Evolutionary conservation across 2,888 invertebrate genomes (phyloP).

Genomic region (Leptarthrus brevirostris): DNA sequence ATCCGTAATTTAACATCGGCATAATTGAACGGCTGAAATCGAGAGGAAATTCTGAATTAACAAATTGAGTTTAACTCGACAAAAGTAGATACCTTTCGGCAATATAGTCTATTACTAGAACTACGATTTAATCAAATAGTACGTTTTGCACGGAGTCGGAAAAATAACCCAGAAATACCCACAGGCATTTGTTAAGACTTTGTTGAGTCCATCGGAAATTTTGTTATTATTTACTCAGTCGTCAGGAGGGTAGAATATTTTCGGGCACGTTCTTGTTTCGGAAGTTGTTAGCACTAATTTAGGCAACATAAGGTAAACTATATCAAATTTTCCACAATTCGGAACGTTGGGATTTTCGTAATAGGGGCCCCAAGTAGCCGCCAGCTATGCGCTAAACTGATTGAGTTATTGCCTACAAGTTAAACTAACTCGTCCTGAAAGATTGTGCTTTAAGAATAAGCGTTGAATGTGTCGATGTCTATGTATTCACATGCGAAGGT

Average conservation of each 20-base stretch:
- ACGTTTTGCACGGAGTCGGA: neutral
- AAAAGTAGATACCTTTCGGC: neutral
- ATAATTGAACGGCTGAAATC: neutral
- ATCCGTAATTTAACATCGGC: too few species aligned
- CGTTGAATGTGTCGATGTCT: too few species aligned
- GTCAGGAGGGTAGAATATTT: neutral
- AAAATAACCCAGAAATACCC: neutral
- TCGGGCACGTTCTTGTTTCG: slow-evolving; percentile 11
- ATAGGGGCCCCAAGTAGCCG: neutral
- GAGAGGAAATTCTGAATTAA: neutral
- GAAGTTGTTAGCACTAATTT: slow-evolving; percentile 15
- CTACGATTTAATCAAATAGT: neutral
- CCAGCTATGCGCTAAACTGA: slow-evolving; percentile 12
- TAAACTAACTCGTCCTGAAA: slow-evolving; percentile 12
- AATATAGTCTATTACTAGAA: neutral
- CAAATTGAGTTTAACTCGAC: neutral
- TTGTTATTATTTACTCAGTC: slow-evolving; percentile 5
- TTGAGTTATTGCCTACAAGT: slow-evolving; percentile 26
- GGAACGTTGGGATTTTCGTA: neutral
- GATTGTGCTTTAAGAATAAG: neutral
- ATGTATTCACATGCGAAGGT: too few species aligned
- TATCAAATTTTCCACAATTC: slow-evolving; percentile 16
- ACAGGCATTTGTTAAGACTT: neutral
- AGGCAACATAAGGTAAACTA: slow-evolving; percentile 18
- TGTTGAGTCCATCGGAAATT: slow-evolving; percentile 10